Evolutionary conservation across 1,140 invertebrate species (phyloP), one percentile per base, ranked within the genome.

Genomic region (Psix sp.): DNA sequence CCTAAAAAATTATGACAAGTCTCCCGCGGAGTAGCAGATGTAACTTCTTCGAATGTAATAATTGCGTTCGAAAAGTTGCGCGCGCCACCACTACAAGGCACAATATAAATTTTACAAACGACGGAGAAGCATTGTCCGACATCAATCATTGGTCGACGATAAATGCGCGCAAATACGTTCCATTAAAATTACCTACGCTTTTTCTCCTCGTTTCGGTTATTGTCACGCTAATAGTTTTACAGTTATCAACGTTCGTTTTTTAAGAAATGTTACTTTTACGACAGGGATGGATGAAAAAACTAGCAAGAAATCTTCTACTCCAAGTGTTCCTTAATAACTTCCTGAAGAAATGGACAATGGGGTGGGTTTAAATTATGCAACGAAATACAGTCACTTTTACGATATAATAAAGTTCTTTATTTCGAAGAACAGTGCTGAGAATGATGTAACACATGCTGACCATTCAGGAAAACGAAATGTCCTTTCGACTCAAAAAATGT

Each of bases 11-110:
- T 62, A 77, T 72, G 54, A 62, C 71, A 56, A 56, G 52, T 45
- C 71, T 60, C 78, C 77, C 54, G 71, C 59, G 18, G 79, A 39
- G 77, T 73, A 76, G 76, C 74, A 79, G 78, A 79, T 79, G 76
- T 70, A 78, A 46, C 60, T 68, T 73, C 68, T 72, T 73, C 59
- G 62, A 59, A 74, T 63, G 72, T 36, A 59, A 65, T 74, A 63
- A 71, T 73, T 65, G 70, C 31, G 60, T 57, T 76, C 11, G 11
- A 63, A 56, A 51, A 65, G 68, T 52, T 20, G 33, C 43, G 29
- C 38, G 40, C 42, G n/a, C n/a, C 21, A 31, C 42, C 39, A 46
- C 57, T 29, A 38, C 16, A 20, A n/a, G n/a, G 31, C 33, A 54
- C 70, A 52, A 66, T 66, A 73, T 54, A 66, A 46, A 60, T 66